Evolutionary conservation across 2,113 vertebrate genomes (phyloP), one percentile per base, ranked within the genome.

Genomic region (Heterochromis multidens): DNA sequence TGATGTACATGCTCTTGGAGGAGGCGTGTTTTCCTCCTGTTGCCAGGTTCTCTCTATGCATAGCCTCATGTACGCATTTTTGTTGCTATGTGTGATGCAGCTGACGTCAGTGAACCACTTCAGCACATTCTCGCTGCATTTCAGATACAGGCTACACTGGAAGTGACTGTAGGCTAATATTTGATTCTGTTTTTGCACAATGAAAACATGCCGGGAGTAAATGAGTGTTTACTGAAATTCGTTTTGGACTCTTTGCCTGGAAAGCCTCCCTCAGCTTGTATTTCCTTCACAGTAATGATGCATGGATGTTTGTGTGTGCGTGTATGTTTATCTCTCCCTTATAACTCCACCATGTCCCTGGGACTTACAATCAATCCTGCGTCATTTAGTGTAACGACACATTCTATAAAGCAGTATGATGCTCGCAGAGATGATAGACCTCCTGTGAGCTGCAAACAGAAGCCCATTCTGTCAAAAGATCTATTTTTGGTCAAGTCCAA

Each of bases 361-460:
- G 60, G 87, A 80, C 62, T 82, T 62, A 46, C 17, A 3, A 88
- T 81, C 79, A 79, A 79, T 90, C 90, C 31, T 21, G 57, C 16
- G 2, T 61, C 85, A 29, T 91, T 88, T 82, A 89, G 25, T 6
- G 27, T 60, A 49, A 60, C 3, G 19, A 80, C 80, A 21, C 58
- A 2, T 65, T 27, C 62, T 67, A 89, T 84, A 89, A 89, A 93
- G 90, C 89, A 85, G 4, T 4, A 1, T 46, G 46, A 65, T 19
- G 33, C 31, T 62, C 46, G 59, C 88, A 54, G 12, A 70, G 35
- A 3, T 61, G 23, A 62, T 61, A 25, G 70, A 27, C 43, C 46
- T 74, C 70, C 70, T 54, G 70, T 1, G 43, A 70, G 61, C 52
- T 67, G 57, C 88, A 82, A 58, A 80, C 46, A 63, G 6, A 63